phyloP scores from a whole-genome alignment of 2,113 vertebrate genomes.

The Campylomormyrus numenius region DNA sequence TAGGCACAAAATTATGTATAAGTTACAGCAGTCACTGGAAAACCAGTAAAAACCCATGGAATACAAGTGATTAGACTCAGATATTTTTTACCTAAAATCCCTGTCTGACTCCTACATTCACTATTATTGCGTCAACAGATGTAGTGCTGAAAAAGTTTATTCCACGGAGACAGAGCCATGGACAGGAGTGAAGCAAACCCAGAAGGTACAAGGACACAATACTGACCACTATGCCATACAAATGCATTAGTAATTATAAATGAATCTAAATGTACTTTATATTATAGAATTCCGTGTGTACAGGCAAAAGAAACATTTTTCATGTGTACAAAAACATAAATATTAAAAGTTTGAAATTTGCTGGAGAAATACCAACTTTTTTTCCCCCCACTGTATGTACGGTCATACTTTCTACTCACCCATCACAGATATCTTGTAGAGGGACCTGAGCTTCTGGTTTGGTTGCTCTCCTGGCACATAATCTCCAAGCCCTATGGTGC shows the following conservation, averaged over 20 bases:
- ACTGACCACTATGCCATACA: not conserved
- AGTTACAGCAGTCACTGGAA: not conserved
- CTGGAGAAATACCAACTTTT: not conserved
- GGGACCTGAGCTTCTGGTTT: constrained; percentile 53
- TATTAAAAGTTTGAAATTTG: not conserved
- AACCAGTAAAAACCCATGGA: not conserved
- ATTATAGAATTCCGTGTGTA: not conserved
- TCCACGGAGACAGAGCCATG: not conserved
- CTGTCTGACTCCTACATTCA: not conserved
- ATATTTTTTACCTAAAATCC: not conserved
- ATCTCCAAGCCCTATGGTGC: constrained; percentile 83
- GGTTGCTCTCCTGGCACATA: constrained; percentile 69
- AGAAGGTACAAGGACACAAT: not conserved
- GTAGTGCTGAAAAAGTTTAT: not conserved
- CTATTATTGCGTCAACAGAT: not conserved
- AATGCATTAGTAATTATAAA: not conserved
- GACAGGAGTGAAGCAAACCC: not conserved
- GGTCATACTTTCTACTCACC: constrained; percentile 59
- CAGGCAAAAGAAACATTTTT: not conserved
- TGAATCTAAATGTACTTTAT: not conserved
- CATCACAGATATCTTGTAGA: constrained; percentile 77
- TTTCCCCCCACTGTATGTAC: not conserved
- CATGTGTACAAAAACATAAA: not conserved
- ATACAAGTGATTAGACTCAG: not conserved
- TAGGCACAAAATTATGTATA: not conserved